phyloP scores from a whole-genome alignment of 2,797 vertebrate species.

The Calcarius lapponicus region DNA sequence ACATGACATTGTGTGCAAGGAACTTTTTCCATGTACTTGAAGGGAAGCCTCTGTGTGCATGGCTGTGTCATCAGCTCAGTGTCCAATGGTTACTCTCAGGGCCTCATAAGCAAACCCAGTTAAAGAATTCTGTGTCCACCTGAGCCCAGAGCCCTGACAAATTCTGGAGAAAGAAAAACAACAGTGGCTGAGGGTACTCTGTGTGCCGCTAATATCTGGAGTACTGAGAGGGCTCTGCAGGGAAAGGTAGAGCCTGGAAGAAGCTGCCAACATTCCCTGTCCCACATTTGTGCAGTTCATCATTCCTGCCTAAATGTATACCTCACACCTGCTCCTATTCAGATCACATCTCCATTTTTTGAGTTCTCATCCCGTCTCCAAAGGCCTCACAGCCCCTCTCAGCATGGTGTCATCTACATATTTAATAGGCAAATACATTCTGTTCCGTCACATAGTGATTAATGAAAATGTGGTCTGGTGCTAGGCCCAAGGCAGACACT shows the following conservation, averaged over 20 bases:
- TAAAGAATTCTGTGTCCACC: neutral
- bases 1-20: neutral
- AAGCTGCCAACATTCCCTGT: slow-evolving; percentile 66
- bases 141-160: neutral
- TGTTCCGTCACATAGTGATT: slow-evolving; percentile 63
- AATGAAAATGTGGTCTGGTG: slow-evolving; percentile 54
- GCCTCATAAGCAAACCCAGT: slow-evolving; percentile 33
- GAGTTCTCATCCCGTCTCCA: slow-evolving; percentile 53
- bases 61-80: neutral
- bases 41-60: neutral
- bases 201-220: neutral
- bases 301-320: slow-evolving; percentile 70
- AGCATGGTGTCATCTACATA: slow-evolving; percentile 62
- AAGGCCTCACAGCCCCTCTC: slow-evolving; percentile 7
- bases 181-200: neutral
- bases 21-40: neutral
- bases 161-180: slow-evolving; percentile 39
- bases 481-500: slow-evolving; percentile 16
- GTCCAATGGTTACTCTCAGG: neutral
- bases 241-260: slow-evolving; percentile 59
- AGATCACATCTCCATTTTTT: slow-evolving; percentile 71
- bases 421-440: slow-evolving; percentile 69
- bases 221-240: neutral
- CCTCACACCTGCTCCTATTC: slow-evolving; percentile 67
- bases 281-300: slow-evolving; percentile 51